These are phyloP conservation scores for Picus viridis DNA, from an alignment of 2,797 vertebrate genomes.

Conservation along the genomic window DNA sequence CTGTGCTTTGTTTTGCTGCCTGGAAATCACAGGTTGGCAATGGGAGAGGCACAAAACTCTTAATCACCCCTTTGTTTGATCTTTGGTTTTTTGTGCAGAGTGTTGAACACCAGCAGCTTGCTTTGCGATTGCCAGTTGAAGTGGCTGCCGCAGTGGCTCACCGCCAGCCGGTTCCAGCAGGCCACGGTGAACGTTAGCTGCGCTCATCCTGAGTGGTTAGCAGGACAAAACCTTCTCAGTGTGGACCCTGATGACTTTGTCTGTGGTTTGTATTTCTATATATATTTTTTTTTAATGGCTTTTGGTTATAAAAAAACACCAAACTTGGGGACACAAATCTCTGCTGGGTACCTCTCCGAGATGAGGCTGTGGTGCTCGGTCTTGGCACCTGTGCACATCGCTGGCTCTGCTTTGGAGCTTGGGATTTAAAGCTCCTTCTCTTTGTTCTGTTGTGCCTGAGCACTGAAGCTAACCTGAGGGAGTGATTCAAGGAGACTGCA, in stretches of 20 bases:
- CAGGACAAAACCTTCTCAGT: constrained; percentile 82
- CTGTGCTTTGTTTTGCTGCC: not conserved
- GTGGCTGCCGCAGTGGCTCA: constrained; percentile 89
- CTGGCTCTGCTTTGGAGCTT: not conserved
- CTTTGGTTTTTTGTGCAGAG: constrained; percentile 67
- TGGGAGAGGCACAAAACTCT: not conserved
- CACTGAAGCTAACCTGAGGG: not conserved
- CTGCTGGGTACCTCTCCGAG: not conserved
- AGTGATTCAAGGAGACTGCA: not conserved
- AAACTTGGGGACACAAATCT: not conserved
- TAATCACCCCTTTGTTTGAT: not conserved
- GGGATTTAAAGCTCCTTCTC: not conserved
- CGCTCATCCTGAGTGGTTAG: constrained; percentile 86
- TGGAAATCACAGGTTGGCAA: not conserved
- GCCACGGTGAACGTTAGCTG: constrained; percentile 83
- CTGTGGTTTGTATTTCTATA: constrained; percentile 80
- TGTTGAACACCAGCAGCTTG: constrained; percentile 91
- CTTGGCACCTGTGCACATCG: not conserved
- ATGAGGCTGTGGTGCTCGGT: not conserved
- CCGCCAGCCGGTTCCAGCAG: constrained; percentile 80
- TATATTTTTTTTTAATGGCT: not conserved
- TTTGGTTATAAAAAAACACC: not conserved
- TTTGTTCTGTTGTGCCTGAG: not conserved
- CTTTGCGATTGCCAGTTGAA: constrained; percentile 94
- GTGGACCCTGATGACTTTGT: constrained; percentile 80